Evolutionary conservation across 2,113 vertebrate genomes (phyloP).

Genomic region (Platysternon megacephalum): DNA sequence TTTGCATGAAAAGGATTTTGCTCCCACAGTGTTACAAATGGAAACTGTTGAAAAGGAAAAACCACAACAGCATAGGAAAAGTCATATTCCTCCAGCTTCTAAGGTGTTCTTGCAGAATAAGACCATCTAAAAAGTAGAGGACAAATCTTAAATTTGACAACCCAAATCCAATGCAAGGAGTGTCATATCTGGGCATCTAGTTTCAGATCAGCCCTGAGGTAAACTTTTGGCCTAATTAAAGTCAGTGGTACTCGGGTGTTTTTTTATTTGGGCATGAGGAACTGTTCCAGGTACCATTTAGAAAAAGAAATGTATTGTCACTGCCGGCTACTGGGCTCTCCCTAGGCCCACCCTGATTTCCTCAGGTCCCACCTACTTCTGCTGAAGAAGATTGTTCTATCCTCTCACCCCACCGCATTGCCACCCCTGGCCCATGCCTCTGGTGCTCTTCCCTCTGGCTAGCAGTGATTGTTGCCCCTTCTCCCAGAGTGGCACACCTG

Average conservation of each 20-base stretch:
- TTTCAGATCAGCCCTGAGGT: not conserved
- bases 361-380: not conserved
- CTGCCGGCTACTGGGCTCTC: not conserved
- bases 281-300: not conserved
- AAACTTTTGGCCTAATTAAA: not conserved
- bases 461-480: not conserved
- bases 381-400: not conserved
- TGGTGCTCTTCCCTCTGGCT: not conserved
- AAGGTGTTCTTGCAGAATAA: not conserved
- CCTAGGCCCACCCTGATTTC: not conserved
- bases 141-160: not conserved
- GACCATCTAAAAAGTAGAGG: not conserved
- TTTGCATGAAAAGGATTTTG: constrained; percentile 5
- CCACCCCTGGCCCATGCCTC: not conserved
- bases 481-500: not conserved
- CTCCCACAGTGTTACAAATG: not conserved
- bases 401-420: not conserved
- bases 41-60: not conserved
- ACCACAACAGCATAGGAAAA: not conserved
- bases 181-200: not conserved
- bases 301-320: not conserved
- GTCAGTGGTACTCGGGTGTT: not conserved
- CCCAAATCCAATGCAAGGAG: not conserved
- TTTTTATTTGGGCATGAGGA: not conserved
- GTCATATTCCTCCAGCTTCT: not conserved